These are phyloP conservation scores for Meleagris gallopavo DNA, from an alignment of 2,113 vertebrate genomes.

Conservation along the genomic window DNA sequence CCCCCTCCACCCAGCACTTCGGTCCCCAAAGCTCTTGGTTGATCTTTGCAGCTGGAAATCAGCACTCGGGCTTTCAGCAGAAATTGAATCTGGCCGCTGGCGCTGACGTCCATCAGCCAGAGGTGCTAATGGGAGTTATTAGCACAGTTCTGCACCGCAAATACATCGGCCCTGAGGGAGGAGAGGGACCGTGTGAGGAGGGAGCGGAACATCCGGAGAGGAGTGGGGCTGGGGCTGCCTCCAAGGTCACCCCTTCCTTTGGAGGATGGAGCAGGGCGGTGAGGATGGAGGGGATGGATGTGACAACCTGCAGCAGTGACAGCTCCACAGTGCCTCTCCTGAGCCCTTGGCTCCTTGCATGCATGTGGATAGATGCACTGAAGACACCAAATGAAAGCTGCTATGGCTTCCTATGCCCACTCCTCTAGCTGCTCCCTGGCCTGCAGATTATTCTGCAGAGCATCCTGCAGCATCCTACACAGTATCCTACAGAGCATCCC, in stretches of 20 bases:
- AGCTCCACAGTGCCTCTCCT: neutral
- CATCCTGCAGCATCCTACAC: too few species aligned
- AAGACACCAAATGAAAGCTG: neutral
- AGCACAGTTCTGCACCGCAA: neutral
- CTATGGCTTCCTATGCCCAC: neutral
- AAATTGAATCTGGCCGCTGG: neutral
- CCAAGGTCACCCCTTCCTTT: neutral
- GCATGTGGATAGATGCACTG: rapidly evolving
- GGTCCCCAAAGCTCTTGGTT: neutral
- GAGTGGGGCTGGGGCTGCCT: rapidly evolving
- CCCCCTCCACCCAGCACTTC: neutral
- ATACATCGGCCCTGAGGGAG: neutral
- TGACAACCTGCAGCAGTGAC: neutral
- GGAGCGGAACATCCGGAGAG: rapidly evolving
- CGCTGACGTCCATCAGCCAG: neutral
- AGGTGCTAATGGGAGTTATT: conserved; percentile 6
- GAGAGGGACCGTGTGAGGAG: neutral
- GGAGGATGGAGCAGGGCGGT: neutral
- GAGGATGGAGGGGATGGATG: neutral
- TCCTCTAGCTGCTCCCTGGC: neutral
- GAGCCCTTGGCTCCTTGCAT: neutral
- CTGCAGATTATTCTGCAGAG: neutral
- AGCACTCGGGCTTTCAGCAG: neutral
- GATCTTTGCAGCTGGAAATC: neutral
- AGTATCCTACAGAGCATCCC: too few species aligned